Evolutionary conservation across 2,888 invertebrate species (phyloP).

Genomic region (Rhamphomyia laevipes): DNA sequence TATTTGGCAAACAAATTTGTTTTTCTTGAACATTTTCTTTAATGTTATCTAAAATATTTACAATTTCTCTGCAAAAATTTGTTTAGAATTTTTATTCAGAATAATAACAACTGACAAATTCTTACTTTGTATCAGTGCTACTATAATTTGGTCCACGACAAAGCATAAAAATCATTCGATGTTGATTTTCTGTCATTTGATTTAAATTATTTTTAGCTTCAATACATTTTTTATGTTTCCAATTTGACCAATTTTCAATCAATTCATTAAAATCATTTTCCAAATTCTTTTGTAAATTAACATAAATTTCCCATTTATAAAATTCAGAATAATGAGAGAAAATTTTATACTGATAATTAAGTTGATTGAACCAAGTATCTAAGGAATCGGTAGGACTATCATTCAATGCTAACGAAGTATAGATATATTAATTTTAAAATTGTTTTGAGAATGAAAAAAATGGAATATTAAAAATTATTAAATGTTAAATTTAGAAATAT

Average conservation of each 20-base stretch:
- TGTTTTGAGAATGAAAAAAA: too few species aligned
- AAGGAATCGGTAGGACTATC: too few species aligned
- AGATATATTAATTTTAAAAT: too few species aligned
- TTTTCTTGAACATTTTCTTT: conserved; percentile 47
- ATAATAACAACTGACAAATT: too few species aligned
- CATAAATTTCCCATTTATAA: conserved; percentile 19
- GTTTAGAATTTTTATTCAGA: background rate
- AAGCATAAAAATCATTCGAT: conserved; percentile 45
- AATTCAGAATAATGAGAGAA: conserved; percentile 18
- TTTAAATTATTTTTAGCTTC: conserved; percentile 15
- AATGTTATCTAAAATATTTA: conserved; percentile 41
- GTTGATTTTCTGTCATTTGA: conserved; percentile 21
- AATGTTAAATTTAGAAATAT: too few species aligned
- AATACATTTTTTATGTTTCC: conserved; percentile 32
- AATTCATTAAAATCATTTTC: conserved; percentile 17
- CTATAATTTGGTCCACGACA: conserved; percentile 52
- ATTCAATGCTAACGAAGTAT: too few species aligned
- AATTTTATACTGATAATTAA: conserved; percentile 16
- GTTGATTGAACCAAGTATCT: conserved; percentile 15
- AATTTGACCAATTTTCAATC: conserved; percentile 24
- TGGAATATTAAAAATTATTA: too few species aligned
- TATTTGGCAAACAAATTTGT: conserved; percentile 42
- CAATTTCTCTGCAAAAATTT: conserved; percentile 36
- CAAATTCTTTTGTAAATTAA: conserved; percentile 13
- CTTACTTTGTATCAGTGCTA: conserved; percentile 43